phyloP scores from a whole-genome alignment of 1,140 invertebrate species.

The Formica selysi region DNA sequence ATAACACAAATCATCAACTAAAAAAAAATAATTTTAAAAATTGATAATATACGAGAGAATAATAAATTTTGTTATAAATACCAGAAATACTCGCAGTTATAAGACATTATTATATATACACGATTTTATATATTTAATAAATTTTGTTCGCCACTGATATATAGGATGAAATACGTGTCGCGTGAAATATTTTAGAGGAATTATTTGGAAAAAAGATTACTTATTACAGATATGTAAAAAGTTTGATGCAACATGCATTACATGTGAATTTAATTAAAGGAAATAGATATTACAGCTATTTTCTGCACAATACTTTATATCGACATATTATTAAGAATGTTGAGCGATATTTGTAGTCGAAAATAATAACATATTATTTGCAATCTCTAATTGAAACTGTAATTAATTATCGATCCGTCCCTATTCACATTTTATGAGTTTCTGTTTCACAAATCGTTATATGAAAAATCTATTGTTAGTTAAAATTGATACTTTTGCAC shows the following conservation, averaged over 20 bases:
- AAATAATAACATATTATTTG: background rate
- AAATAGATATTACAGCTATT: background rate
- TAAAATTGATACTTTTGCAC: background rate
- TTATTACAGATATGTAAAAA: background rate
- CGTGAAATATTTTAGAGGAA: background rate
- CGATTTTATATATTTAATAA: constrained; percentile 17
- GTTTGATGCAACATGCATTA: background rate
- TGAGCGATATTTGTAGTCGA: background rate
- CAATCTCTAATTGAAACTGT: background rate
- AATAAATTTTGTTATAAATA: constrained; percentile 10
- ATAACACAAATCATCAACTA: constrained; percentile 11
- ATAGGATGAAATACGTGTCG: background rate
- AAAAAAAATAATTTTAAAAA: constrained; percentile 22
- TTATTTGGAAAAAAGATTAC: constrained; percentile 9
- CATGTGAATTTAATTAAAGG: constrained; percentile 22
- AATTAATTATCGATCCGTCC: constrained; percentile 25
- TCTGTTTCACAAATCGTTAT: background rate
- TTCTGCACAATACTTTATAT: background rate
- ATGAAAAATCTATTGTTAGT: background rate
- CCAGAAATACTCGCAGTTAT: background rate
- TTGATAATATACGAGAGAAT: background rate
- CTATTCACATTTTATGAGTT: background rate
- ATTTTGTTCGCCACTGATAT: background rate
- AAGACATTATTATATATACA: background rate
- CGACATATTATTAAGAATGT: background rate